Base-by-base conservation (phyloP, 2,888 invertebrate species). In the Hyppa rectilinea region DNA sequence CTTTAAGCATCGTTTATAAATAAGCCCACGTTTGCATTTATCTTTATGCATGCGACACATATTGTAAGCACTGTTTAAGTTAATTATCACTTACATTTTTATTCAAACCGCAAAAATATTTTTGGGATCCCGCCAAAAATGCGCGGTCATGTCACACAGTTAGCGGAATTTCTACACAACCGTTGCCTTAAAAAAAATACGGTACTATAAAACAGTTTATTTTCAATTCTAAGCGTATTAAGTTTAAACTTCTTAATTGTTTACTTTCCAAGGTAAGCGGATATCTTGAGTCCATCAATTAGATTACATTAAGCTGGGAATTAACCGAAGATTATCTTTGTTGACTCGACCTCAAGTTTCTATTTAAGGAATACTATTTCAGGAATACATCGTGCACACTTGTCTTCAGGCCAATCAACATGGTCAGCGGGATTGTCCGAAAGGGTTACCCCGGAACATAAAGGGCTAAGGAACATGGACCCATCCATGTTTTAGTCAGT, bases 301-400 rank as follows among this genome's bases (percentile, higher is more conserved):
- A 80, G 80, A 80, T 83, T 82, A 82, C 43, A 59, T 40, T 71
- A 80, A 83, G 75, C 81, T 65, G 49, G 53, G 56, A 45, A 70
- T 79, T 63, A 62, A 34, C 20, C 2, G 6, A 34, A 82, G 56
- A 72, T 81, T 68, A 78, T 60, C 61, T 55, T 23, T 63, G 73
- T 69, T 63, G 49, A 56, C n/a, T 52, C 49, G 50, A 61, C 64
- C 52, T 63, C 43, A 60, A 71, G 26, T 60, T 69, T 59, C 62
- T n/a, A 45, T 34, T 49, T 62, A 38, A 45, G 61, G n/a, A n/a
- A n/a, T n/a, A n/a, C n/a, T n/a, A n/a, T n/a, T n/a, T 4, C 26
- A 26, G 36, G 7, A 45, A 63, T n/a, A 38, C 7, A 52, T 50
- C 52, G 45, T 14, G 36, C 20, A 31, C 38, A 58, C 17, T n/a